Evolutionary conservation across 2,113 vertebrate species (phyloP), one percentile per base, ranked within the genome.

Genomic region (Psettodes erumei): DNA sequence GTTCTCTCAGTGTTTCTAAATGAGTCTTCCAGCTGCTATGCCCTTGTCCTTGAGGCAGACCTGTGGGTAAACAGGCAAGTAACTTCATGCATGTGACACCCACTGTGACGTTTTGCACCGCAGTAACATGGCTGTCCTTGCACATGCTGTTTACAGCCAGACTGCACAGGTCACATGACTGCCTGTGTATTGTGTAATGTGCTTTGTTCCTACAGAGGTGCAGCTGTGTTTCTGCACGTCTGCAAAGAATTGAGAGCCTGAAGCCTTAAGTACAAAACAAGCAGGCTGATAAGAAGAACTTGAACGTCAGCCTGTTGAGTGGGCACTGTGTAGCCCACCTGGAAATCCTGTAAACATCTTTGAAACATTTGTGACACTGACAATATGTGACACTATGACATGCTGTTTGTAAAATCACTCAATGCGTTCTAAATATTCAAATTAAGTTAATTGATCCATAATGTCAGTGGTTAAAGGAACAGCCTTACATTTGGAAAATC

Each of bases 141-240:
- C 15, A 32, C 38, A 18, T 13, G 38, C 25, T 81, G 48, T 61
- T 61, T 77, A 38, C 42, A 37, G 21, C 13, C 3, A 1, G 33
- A 1, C 18, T 11, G 37, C 19, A 6, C 32, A 27, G 33, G 51
- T 77, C 72, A 70, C 45, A 43, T 65, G 37, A 73, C 48, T 12
- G 21, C 28, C 28, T 54, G 56, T 64, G 33, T 79, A 13, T 19
- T 80, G 12, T 12, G 32, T 16, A 80, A 82, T 62, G 21, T 58
- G 37, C 58, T 58, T 58, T 82, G 0, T 1, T 27, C 1, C 1
- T 61, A 19, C 30, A 6, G 71, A 51, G 19, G 13, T 18, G 45
- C 15, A 40, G 30, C 8, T 71, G n/a, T 45, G 15, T 58, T 23
- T 15, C 28, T 68, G n/a, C 37, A 63, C 2, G 33, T 1, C 1